Percentiles rank a stretch among this genome's conserved stretches.
These are phyloP conservation scores for Naso thynnoides DNA, from an alignment of 2,797 vertebrate species.

Conservation along the genomic window DNA sequence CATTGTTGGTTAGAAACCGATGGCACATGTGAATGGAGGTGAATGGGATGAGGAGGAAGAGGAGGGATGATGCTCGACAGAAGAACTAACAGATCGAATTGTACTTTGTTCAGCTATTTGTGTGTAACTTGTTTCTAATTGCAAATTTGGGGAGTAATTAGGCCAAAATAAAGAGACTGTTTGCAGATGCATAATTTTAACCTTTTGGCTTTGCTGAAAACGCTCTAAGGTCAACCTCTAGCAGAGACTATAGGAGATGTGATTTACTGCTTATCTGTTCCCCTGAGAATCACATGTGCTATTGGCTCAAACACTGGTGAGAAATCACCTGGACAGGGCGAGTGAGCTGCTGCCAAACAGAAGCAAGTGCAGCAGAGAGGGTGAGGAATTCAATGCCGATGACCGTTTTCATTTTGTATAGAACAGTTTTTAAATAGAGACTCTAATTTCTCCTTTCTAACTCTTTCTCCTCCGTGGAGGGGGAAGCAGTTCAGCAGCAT, in stretches of 20 bases:
- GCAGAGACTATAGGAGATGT: not conserved
- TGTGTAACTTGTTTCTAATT: not conserved
- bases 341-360: constrained; percentile 71
- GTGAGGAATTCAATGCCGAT: constrained; percentile 25
- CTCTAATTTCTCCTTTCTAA: constrained; percentile 52
- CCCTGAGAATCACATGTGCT: constrained; percentile 67
- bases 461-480: constrained; percentile 53
- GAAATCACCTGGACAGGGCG: constrained; percentile 55
- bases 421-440: constrained; percentile 2
- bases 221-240: not conserved
- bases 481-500: constrained; percentile 46
- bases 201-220: not conserved
- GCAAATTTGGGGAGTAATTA: not conserved
- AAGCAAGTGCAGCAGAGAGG: constrained; percentile 73
- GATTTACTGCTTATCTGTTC: constrained; percentile 16
- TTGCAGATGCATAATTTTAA: not conserved
- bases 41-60: constrained; percentile 62
- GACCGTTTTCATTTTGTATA: constrained; percentile 21
- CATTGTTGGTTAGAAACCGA: constrained; percentile 64
- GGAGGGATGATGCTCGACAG: constrained; percentile 26
- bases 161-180: not conserved
- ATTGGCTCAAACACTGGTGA: constrained; percentile 70
- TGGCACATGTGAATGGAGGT: constrained; percentile 77
- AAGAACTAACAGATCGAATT: not conserved
- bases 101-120: not conserved